Conservation (phyloP, 1,140 invertebrate genomes). For the Centruroides vittatus region DNA sequence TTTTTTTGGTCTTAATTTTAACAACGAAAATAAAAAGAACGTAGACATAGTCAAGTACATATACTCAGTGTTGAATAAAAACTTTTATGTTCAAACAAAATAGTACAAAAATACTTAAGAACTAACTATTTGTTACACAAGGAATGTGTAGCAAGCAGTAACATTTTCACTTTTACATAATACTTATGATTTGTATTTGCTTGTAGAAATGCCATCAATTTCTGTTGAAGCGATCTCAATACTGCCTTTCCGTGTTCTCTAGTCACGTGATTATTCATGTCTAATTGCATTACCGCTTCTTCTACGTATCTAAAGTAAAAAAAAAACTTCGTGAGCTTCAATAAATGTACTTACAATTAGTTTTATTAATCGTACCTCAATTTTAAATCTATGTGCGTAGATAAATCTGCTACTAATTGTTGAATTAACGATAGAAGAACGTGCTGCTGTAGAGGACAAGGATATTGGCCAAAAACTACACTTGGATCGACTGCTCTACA, state of each 20-base stretch:
- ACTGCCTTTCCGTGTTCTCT: conserved; percentile 68
- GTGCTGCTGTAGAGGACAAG: conserved; percentile 60
- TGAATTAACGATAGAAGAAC: conserved; percentile 82
- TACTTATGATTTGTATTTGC: conserved; percentile 47
- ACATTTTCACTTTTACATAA: too few relatives aligned
- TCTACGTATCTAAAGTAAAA: conserved; percentile 53
- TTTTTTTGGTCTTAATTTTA: too few relatives aligned
- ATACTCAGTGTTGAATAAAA: too few relatives aligned
- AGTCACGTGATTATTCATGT: conserved; percentile 56
- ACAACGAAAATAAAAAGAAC: too few relatives aligned
- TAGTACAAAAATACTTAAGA: too few relatives aligned
- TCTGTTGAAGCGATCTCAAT: conserved; percentile 52
- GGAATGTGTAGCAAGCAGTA: too few relatives aligned
- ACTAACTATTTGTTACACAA: too few relatives aligned
- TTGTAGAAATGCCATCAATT: conserved; percentile 51
- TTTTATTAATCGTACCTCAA: conserved; percentile 47
- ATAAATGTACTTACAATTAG: too few relatives aligned
- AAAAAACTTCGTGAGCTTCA: too few relatives aligned
- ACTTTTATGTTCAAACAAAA: too few relatives aligned
- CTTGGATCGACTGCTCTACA: conserved; percentile 63
- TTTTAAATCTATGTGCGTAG: conserved; percentile 69
- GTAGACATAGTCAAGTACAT: too few relatives aligned
- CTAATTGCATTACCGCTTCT: conserved; percentile 70
- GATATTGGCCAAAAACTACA: conserved; percentile 49
- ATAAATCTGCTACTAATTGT: conserved; percentile 76